Base-by-base conservation (phyloP, 1,140 invertebrate species). In the Drosophila pruinosa region DNA sequence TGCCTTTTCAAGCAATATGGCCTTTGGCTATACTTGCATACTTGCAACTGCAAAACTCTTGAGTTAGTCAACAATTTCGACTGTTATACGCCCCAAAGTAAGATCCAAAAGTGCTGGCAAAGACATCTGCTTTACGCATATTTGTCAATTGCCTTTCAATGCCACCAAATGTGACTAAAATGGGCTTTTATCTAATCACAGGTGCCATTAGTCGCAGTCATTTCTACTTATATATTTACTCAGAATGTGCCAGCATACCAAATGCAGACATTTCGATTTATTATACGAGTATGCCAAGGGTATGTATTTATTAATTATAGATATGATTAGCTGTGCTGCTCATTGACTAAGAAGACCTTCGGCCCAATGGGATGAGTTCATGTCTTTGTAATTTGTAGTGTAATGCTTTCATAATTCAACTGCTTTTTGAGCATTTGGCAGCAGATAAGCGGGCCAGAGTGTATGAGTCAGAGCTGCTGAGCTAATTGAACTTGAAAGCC, bases 181-280 rank as follows among this genome's bases (percentile, higher is more conserved):
- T 62, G 47, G n/a, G 22, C 1, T 39, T 43, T 65, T 65, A 67
- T 72, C 68, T 72, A 57, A 65, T 67, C 68, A 34, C n/a, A 26
- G 5, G 22, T 59, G 12, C 54, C 43, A 56, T 64, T 56, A 68
- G 57, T 61, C 38, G 26, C 17, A 65, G 28, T 65, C 48, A 53
- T 45, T 53, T 54, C 65, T 45, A 21, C 38, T 36, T 36, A 22
- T 54, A 22, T 54, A 39, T 24, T 24, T 45, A 45, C 43, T 7
- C 14, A 21, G 19, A 22, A 14, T 21, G 59, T 52, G 19, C 2
- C 5, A 1, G 38, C 21, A 10, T 26, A 19, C 36, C 14, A 17
- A 54, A 8, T 5, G 38, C 19, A 31, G 24, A 41, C 21, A 14
- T 43, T 65, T 2, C 12, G 26, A 64, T 57, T 70, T 57, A 54